Percentiles rank a stretch among this genome's conserved stretches.
Evolutionary conservation across 2,797 vertebrate genomes (phyloP).

Genomic region (Sparidentex hasta): DNA sequence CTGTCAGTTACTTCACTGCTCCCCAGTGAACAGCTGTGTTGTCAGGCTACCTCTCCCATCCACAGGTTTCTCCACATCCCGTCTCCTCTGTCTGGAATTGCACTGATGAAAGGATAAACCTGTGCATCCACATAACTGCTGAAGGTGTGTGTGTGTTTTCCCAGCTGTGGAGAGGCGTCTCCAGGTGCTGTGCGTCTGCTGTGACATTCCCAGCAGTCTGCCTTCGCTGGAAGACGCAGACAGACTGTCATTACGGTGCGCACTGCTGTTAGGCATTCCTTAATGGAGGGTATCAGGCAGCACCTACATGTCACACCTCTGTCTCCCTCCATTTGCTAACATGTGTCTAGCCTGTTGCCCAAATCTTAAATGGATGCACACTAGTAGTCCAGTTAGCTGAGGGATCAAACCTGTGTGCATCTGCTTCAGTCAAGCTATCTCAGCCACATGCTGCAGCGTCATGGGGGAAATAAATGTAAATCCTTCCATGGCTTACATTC

Average conservation of each 20-base stretch:
- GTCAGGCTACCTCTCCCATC: conserved; percentile 17
- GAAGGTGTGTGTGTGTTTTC: conserved; percentile 34
- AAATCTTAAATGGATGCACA: background rate
- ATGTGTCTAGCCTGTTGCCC: conserved; percentile 11
- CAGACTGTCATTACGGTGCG: conserved; percentile 69
- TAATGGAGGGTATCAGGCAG: conserved; percentile 46
- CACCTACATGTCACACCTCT: conserved; percentile 20
- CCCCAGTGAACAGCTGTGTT: conserved; percentile 42
- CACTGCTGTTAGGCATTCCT: conserved; percentile 53
- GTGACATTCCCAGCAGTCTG: conserved; percentile 59
- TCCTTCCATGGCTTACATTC: conserved; percentile 36
- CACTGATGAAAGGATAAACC: conserved; percentile 57
- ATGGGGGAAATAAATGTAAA: conserved; percentile 58
- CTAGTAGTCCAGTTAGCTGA: conserved; percentile 4
- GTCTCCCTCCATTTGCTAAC: conserved; percentile 8
- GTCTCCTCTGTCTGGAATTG: conserved; percentile 4
- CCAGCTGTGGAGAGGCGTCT: conserved; percentile 37
- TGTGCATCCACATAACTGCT: conserved; percentile 40
- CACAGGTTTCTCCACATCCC: conserved; percentile 19
- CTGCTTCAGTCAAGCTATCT: conserved; percentile 19
- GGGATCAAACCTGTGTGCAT: conserved; percentile 13
- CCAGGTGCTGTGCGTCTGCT: conserved; percentile 53
- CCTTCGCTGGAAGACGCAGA: conserved; percentile 34
- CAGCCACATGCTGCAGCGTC: conserved; percentile 37
- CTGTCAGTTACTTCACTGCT: conserved; percentile 66